Conservation (phyloP, 2,113 vertebrate genomes). For the Pseudonaja textilis region DNA sequence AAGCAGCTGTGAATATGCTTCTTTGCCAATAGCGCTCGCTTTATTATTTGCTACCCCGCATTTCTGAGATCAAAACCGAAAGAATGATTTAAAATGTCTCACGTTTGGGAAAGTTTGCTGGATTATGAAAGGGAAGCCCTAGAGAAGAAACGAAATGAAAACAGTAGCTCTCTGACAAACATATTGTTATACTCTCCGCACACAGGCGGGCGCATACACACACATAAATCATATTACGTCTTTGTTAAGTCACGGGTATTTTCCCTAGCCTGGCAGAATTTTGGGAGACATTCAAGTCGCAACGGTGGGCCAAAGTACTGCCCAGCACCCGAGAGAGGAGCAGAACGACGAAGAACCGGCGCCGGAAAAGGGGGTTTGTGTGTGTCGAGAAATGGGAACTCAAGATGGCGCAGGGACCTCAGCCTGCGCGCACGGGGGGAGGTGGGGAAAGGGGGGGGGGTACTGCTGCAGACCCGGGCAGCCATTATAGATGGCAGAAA, state of each 20-base stretch:
- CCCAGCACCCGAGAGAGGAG: background rate
- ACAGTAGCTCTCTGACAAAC: constrained; percentile 43
- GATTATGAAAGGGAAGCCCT: background rate
- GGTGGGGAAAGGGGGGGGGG: background rate
- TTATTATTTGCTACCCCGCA: constrained; percentile 43
- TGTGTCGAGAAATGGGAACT: constrained; percentile 11
- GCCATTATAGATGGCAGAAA: constrained; percentile 38
- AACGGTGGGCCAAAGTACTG: background rate
- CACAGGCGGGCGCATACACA: constrained; percentile 17
- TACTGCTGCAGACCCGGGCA: background rate
- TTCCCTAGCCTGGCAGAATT: constrained; percentile 43
- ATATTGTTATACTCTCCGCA: constrained; percentile 40
- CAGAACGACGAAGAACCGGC: background rate
- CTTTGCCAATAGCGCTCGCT: background rate
- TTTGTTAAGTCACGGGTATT: constrained; percentile 53
- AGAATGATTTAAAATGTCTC: background rate
- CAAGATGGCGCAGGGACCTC: constrained; percentile 83
- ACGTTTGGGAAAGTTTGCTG: background rate
- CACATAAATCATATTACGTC: constrained; percentile 60
- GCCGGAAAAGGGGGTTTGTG: background rate
- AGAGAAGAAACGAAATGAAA: background rate
- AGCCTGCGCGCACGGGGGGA: background rate
- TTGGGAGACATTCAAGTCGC: constrained; percentile 35
- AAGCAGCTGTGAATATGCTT: background rate
- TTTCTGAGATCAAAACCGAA: constrained; percentile 40